Conservation (phyloP, 2,888 invertebrate genomes). For the Torymus auratus region DNA sequence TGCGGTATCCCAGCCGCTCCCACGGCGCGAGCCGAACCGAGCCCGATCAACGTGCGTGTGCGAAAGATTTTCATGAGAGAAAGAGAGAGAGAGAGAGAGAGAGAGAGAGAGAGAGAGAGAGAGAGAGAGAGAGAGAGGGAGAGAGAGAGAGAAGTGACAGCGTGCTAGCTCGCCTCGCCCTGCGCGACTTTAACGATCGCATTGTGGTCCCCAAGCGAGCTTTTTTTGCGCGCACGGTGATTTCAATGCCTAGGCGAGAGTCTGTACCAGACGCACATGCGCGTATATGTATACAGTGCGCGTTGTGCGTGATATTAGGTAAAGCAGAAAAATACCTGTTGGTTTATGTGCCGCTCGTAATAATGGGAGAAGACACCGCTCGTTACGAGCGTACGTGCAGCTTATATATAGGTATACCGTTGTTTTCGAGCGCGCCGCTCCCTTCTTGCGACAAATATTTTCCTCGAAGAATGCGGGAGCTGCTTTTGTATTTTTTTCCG, state of each 20-base stretch:
- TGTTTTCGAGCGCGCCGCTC: no score
- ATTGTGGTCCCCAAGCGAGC: not conserved
- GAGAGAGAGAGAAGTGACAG: no score
- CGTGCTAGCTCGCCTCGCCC: not conserved
- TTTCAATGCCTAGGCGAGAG: conserved; percentile 21
- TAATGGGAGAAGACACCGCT: not conserved
- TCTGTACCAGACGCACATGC: no score
- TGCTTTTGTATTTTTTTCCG: no score
- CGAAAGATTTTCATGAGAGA: conserved; percentile 10
- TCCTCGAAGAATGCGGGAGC: no score
- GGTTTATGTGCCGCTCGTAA: not conserved
- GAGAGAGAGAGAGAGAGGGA: no score
- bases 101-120: no score
- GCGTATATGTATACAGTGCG: not conserved
- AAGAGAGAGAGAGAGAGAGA: no score
- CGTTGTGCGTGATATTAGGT: not conserved
- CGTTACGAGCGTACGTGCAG: no score
- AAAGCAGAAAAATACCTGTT: not conserved
- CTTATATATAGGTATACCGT: no score
- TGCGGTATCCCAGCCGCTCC: no score
- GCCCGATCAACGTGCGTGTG: not conserved
- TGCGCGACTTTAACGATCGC: conserved; percentile 29
- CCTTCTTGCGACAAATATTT: no score
- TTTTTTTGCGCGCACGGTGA: conserved; percentile 31
- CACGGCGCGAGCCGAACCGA: not conserved